Conservation (phyloP, 2,797 vertebrate species). For the Vespertilio murinus region DNA sequence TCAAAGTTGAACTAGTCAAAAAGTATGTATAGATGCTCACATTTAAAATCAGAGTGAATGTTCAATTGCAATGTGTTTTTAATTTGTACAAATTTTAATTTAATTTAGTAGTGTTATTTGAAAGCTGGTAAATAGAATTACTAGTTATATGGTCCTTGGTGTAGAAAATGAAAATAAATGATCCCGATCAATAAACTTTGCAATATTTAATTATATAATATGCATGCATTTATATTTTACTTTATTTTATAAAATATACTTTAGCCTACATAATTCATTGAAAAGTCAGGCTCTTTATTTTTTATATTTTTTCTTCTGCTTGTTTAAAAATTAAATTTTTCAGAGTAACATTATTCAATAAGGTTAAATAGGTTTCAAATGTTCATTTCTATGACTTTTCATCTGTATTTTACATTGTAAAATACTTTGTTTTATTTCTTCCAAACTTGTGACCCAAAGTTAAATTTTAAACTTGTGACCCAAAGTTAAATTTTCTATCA, state of each 20-base stretch:
- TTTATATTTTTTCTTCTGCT: neutral
- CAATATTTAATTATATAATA: neutral
- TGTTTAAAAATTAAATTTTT: neutral
- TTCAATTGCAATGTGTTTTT: neutral
- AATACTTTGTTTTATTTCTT: no score
- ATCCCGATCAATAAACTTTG: neutral
- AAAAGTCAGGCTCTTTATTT: neutral
- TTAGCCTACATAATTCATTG: neutral
- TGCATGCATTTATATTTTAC: neutral
- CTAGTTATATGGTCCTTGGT: neutral
- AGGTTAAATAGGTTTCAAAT: neutral
- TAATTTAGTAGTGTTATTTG: neutral
- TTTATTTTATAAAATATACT: neutral
- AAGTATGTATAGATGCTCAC: neutral
- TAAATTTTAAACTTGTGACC: neutral
- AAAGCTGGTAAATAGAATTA: neutral
- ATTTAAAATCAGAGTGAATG: neutral
- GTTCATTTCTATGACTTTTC: neutral
- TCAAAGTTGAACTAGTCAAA: neutral
- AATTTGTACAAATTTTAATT: neutral
- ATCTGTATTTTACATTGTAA: neutral
- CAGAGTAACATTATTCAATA: neutral
- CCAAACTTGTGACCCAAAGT: neutral
- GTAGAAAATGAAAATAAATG: neutral
- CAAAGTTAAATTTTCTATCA: neutral